Evolutionary conservation across 2,797 vertebrate species (phyloP).

Genomic region (Sebastes kiyomatsui): DNA sequence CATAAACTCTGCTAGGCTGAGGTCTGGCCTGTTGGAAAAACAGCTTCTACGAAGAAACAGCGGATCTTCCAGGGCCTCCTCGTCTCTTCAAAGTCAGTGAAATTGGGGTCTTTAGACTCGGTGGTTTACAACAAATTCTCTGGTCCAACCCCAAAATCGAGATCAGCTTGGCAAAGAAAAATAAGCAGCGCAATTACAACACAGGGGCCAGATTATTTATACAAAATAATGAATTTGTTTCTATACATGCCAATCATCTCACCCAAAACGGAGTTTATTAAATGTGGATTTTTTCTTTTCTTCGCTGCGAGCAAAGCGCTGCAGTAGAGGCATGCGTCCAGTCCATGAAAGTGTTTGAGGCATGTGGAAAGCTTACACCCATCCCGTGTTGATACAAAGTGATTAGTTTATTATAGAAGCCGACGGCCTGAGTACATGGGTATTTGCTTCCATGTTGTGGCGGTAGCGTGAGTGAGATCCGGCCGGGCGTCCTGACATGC

Average conservation of each 20-base stretch:
- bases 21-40: constrained; percentile 19
- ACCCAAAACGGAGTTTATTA: constrained; percentile 62
- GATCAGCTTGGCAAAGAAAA: constrained; percentile 76
- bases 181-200: constrained; percentile 81
- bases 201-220: constrained; percentile 80
- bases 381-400: constrained; percentile 79
- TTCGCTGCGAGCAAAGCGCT: constrained; percentile 29
- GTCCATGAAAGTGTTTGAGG: constrained; percentile 71
- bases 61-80: constrained; percentile 26
- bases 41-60: neutral
- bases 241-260: constrained; percentile 81
- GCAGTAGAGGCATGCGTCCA: constrained; percentile 53
- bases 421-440: constrained; percentile 55
- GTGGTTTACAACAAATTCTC: constrained; percentile 67
- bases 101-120: constrained; percentile 44
- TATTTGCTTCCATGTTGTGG: constrained; percentile 71
- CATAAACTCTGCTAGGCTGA: neutral
- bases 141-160: constrained; percentile 57
- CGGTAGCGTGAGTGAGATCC: constrained; percentile 54
- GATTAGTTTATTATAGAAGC: constrained; percentile 86
- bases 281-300: constrained; percentile 44
- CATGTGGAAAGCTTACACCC: constrained; percentile 78
- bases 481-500: constrained; percentile 39
- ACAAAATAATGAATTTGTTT: constrained; percentile 83
- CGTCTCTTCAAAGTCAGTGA: constrained; percentile 54